Percentiles rank a stretch among this genome's conserved stretches.
phyloP scores from a whole-genome alignment of 1,140 invertebrate species.

The Maconellicoccus hirsutus region DNA sequence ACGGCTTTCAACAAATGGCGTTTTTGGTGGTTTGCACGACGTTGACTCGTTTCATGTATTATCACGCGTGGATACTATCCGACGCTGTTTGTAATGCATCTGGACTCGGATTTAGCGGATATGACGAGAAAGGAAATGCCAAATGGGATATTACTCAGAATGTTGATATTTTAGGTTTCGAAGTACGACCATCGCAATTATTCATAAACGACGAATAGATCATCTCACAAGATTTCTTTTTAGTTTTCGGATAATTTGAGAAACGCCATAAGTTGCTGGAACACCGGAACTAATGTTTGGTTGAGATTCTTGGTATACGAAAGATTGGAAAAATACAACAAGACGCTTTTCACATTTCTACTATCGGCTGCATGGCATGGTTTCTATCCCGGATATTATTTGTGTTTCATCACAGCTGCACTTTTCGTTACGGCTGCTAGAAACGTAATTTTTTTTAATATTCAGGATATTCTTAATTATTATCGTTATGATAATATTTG shows the following conservation, averaged over 20 bases:
- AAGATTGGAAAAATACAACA: conserved; percentile 43
- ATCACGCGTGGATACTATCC: conserved; percentile 89
- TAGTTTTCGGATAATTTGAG: conserved; percentile 67
- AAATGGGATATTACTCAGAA: conserved; percentile 86
- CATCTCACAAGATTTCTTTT: not conserved
- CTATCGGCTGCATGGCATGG: conserved; percentile 94
- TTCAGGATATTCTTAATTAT: not conserved
- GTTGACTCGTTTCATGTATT: conserved; percentile 81
- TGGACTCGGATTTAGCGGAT: conserved; percentile 83
- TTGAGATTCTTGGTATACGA: conserved; percentile 76
- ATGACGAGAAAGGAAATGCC: conserved; percentile 51
- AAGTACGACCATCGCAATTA: conserved; percentile 56
- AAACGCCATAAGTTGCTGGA: conserved; percentile 77
- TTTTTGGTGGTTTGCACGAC: conserved; percentile 68
- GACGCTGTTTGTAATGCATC: conserved; percentile 90
- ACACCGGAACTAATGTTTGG: conserved; percentile 84
- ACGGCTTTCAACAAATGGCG: conserved; percentile 52
- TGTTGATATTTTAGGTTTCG: conserved; percentile 76
- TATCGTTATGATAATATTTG: conserved; percentile 22
- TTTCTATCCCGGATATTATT: conserved; percentile 93
- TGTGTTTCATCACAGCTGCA: conserved; percentile 82
- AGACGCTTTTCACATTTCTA: conserved; percentile 62
- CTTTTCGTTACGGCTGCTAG: conserved; percentile 75
- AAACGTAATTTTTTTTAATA: conserved; percentile 42
- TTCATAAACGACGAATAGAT: too few relatives aligned